Conservation (phyloP, 1,140 invertebrate genomes). For the Drosophila kikkawai region DNA sequence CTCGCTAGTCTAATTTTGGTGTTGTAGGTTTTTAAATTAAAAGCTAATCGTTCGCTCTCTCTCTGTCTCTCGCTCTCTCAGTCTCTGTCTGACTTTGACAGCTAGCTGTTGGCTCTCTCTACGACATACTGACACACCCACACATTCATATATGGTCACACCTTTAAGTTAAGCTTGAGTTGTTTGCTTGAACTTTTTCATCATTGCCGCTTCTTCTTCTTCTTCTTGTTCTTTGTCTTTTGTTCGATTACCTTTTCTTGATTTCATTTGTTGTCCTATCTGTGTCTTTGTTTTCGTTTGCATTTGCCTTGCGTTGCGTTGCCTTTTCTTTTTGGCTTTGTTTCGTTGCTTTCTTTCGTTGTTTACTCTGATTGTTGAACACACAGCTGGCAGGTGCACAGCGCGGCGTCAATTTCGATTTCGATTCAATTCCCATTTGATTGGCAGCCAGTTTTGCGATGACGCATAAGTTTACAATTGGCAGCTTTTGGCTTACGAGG, state of each 20-base stretch:
- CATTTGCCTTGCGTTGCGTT: slow-evolving; percentile 4
- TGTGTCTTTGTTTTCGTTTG: slow-evolving; percentile 21
- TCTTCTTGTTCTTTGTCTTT: slow-evolving; percentile 21
- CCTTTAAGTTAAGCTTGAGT: slow-evolving; percentile 55
- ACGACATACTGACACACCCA: slow-evolving; percentile 8
- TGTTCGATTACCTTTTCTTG: slow-evolving; percentile 32
- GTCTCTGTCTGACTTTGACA: slow-evolving; percentile 41
- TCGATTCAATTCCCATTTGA: slow-evolving; percentile 58
- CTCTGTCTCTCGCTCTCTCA: slow-evolving; percentile 24
- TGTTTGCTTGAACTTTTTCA: slow-evolving; percentile 55
- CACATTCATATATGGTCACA: slow-evolving; percentile 25
- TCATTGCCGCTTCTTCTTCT: slow-evolving; percentile 41
- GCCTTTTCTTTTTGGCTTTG: slow-evolving; percentile 6
- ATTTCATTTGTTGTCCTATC: slow-evolving; percentile 45
- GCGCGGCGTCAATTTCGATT: slow-evolving; percentile 31
- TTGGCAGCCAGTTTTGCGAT: slow-evolving; percentile 69
- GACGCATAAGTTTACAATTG: slow-evolving; percentile 73
- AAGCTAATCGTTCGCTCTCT: slow-evolving; percentile 62
- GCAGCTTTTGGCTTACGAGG: slow-evolving; percentile 53
- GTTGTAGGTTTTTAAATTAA: slow-evolving; percentile 70
- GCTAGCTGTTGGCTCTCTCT: slow-evolving; percentile 33
- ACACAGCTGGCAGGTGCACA: slow-evolving; percentile 66
- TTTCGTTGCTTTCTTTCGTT: slow-evolving; percentile 46
- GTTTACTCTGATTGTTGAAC: slow-evolving; percentile 50
- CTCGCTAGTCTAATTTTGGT: slow-evolving; percentile 63